Percentiles rank a stretch among this genome's conserved stretches.
These are phyloP conservation scores for Cisticola juncidis DNA, from an alignment of 2,113 vertebrate genomes.

Conservation along the genomic window DNA sequence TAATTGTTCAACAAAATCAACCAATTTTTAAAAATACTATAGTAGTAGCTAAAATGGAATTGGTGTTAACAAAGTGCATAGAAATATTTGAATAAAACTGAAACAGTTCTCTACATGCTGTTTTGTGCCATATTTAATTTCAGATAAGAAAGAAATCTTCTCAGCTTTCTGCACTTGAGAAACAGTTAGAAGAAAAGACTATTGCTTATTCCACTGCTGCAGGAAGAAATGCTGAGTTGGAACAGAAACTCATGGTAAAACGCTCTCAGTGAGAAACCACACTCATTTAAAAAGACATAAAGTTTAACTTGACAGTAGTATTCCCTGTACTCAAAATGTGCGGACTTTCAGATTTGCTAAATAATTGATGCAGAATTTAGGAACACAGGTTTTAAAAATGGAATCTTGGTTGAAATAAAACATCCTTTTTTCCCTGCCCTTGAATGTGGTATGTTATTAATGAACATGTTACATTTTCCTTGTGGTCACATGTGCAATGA, in stretches of 20 bases:
- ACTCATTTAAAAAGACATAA: neutral
- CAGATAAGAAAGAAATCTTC: slow-evolving; percentile 88
- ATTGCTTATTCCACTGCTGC: slow-evolving; percentile 79
- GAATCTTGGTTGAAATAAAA: neutral
- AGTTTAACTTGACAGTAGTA: neutral
- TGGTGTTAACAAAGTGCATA: neutral
- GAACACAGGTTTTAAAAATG: neutral
- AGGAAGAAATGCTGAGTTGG: slow-evolving; percentile 82
- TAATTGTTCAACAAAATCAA: neutral
- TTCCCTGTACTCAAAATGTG: neutral
- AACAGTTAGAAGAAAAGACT: slow-evolving; percentile 91
- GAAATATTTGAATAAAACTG: neutral
- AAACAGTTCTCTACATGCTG: neutral
- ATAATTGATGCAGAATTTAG: neutral
- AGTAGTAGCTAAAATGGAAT: neutral
- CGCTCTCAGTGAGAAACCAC: neutral
- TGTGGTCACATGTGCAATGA: neutral
- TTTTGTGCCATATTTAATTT: slow-evolving; percentile 35
- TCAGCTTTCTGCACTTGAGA: slow-evolving; percentile 81
- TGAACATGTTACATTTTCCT: neutral
- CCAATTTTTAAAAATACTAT: neutral
- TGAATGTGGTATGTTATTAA: neutral
- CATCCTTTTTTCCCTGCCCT: neutral
- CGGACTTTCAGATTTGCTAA: neutral
- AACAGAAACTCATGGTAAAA: slow-evolving; percentile 85